phyloP scores from a whole-genome alignment of 2,113 vertebrate species.

The Symphodus melops region DNA sequence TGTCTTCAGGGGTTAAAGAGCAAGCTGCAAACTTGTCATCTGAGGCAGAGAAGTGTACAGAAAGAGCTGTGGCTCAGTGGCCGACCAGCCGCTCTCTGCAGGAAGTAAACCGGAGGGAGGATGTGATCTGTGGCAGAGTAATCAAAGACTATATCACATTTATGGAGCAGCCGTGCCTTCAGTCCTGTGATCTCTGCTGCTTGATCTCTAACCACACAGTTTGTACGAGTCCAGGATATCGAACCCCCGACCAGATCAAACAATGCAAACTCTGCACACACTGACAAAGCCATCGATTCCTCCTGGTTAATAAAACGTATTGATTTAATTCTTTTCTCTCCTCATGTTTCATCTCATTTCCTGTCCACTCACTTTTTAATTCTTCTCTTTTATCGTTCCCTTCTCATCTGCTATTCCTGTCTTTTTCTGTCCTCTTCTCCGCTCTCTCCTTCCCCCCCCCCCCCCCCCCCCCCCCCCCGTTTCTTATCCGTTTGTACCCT shows the following conservation, averaged over 20 bases:
- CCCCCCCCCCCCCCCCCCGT: no score
- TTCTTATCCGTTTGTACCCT: no score
- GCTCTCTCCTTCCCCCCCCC: background rate
- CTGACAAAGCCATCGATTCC: constrained; percentile 12
- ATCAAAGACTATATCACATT: no score
- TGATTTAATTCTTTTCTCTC: constrained; percentile 18
- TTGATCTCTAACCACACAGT: background rate
- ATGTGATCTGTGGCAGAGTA: no score
- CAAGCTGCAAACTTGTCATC: no score
- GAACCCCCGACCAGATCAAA: background rate
- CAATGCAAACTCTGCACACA: background rate
- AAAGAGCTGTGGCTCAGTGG: no score
- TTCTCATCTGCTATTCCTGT: background rate
- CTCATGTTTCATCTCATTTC: background rate
- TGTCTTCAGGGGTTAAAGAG: no score
- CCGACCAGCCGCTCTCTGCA: no score
- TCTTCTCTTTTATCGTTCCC: background rate
- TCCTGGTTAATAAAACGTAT: constrained; percentile 35
- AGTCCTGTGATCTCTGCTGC: background rate
- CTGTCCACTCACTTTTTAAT: background rate
- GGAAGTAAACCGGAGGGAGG: no score
- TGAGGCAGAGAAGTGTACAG: no score
- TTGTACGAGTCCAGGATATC: background rate
- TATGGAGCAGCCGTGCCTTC: background rate
- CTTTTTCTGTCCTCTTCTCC: no score